phyloP scores from a whole-genome alignment of 2,888 invertebrate genomes.

The Augiades crinisus region DNA sequence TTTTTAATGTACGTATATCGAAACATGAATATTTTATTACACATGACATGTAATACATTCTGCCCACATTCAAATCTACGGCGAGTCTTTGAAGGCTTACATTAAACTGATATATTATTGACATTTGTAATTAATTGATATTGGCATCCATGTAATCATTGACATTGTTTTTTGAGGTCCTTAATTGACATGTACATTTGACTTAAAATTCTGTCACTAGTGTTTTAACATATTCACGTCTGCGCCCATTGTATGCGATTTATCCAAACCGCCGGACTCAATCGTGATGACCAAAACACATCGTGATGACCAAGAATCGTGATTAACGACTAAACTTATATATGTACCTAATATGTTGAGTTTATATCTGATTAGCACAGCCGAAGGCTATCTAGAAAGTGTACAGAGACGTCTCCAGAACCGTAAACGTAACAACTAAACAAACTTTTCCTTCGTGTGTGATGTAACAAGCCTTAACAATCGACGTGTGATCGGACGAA shows the following conservation, averaged over 20 bases:
- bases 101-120: too few species aligned
- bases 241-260: too few species aligned
- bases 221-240: too few species aligned
- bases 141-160: too few species aligned
- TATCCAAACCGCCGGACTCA: too few species aligned
- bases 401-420: neutral
- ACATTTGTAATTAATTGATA: neutral
- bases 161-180: too few species aligned
- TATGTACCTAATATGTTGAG: neutral
- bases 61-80: conserved; percentile 10
- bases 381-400: neutral
- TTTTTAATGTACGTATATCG: conserved; percentile 9
- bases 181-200: too few species aligned
- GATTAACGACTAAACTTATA: too few species aligned
- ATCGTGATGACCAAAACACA: too few species aligned
- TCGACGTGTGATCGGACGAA: conserved; percentile 29
- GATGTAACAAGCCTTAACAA: conserved; percentile 16
- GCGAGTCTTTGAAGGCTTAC: neutral
- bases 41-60: conserved; percentile 9
- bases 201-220: too few species aligned
- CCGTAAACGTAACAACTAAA: neutral
- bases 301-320: too few species aligned
- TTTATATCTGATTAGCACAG: neutral
- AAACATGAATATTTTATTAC: neutral
- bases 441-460: conserved; percentile 9